These are phyloP conservation scores for Callospermophilus lateralis DNA, from an alignment of 2,113 vertebrate genomes.

Conservation along the genomic window DNA sequence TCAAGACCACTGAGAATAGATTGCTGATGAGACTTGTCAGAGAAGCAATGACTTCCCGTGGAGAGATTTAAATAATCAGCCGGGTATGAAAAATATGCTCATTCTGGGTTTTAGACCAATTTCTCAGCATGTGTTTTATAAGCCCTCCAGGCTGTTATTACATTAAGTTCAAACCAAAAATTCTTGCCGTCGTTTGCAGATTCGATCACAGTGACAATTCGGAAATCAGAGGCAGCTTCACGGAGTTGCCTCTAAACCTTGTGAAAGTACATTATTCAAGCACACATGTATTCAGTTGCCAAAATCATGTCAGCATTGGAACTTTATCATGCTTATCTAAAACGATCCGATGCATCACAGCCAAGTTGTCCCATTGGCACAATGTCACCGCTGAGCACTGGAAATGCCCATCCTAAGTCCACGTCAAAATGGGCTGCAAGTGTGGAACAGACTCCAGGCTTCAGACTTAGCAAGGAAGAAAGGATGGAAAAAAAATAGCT, in stretches of 20 bases:
- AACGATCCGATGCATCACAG: neutral
- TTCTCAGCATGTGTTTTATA: slow-evolving; percentile 65
- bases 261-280: slow-evolving; percentile 49
- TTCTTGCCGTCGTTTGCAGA: slow-evolving; percentile 66
- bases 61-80: slow-evolving; percentile 74
- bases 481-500: neutral
- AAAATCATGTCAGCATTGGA: neutral
- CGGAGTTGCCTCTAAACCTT: slow-evolving; percentile 56
- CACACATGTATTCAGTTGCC: slow-evolving; percentile 9
- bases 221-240: slow-evolving; percentile 35
- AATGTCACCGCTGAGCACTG: neutral
- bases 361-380: no score
- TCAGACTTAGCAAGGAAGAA: neutral
- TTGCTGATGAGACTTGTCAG: slow-evolving; percentile 2
- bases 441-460: neutral
- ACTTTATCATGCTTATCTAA: neutral
- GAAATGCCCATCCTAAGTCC: neutral
- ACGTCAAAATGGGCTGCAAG: neutral
- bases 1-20: neutral
- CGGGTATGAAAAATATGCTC: slow-evolving; percentile 69
- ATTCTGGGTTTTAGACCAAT: slow-evolving; percentile 71
- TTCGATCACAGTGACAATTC: slow-evolving; percentile 48
- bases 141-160: slow-evolving; percentile 60
- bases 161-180: slow-evolving; percentile 65
- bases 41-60: slow-evolving; percentile 23